Evolutionary conservation across 2,888 invertebrate genomes (phyloP), one percentile per base, ranked within the genome.

Genomic region (Eupithecia inturbata): DNA sequence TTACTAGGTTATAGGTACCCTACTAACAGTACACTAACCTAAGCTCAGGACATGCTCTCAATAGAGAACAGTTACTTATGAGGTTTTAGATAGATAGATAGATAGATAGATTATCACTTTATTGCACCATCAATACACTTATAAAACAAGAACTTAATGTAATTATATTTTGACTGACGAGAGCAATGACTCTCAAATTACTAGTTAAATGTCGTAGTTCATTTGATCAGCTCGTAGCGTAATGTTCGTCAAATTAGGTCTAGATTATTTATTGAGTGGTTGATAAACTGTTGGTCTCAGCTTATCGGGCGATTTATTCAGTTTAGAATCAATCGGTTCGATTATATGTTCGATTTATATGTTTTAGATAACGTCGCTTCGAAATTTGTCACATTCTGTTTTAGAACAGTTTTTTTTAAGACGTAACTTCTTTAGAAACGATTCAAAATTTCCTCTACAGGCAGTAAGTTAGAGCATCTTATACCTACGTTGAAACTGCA

Each of bases 261-360:
- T 60, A 66, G n/a, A 14, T 22, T 63, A 67, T 62, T 62, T 69
- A 74, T 70, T 39, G 53, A 67, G 45, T 66, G 66, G 57, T 62
- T 33, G 74, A 74, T 74, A 69, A 66, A 69, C 74, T 66, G 62
- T 36, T 45, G 71, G 45, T 49, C 69, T 66, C 16, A 31, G 60
- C 39, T 71, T 74, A 71, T 71, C 69, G 67, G 19, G 71, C 67
- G 71, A 72, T 69, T 69, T 63, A 70, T 74, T 60, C 45, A n/a
- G 72, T 72, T 45, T 57, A 64, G 19, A 67, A 39, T 66, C 60
- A 66, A 62, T n/a, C n/a, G n/a, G n/a, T n/a, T n/a, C n/a, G n/a
- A n/a, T n/a, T n/a, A n/a, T n/a, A n/a, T n/a, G n/a, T 72, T 45
- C 22, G 53, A 70, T 73, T 68, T 63, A 63, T 67, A 31, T 10